Conservation (phyloP, 2,888 invertebrate genomes). For the Caenorhabditis uteleia region DNA sequence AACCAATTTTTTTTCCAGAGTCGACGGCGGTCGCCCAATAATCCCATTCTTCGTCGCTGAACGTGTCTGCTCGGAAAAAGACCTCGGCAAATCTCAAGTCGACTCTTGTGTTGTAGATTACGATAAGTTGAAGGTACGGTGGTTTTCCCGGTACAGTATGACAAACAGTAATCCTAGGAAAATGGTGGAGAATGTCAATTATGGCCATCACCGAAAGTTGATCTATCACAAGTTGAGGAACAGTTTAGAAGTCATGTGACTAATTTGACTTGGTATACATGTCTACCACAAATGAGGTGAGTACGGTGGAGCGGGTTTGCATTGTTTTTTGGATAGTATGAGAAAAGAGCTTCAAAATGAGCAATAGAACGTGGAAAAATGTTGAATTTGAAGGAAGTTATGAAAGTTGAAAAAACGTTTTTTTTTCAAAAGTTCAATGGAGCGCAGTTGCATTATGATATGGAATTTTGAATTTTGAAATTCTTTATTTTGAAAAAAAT, state of each 20-base stretch:
- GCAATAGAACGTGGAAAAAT: too few species aligned
- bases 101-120: conserved; percentile 65
- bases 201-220: conserved; percentile 64
- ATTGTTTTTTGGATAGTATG: too few species aligned
- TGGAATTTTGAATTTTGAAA: too few species aligned
- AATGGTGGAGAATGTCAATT: conserved; percentile 63
- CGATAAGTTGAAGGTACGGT: conserved; percentile 48
- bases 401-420: too few species aligned
- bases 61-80: conserved; percentile 59
- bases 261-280: conserved; percentile 63
- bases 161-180: conserved; percentile 34
- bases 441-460: too few species aligned
- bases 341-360: too few species aligned
- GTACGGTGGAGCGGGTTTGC: too few species aligned
- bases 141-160: not conserved
- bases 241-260: conserved; percentile 60
- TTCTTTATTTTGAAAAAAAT: too few species aligned
- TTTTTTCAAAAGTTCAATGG: too few species aligned
- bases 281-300: conserved; percentile 60
- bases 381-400: too few species aligned
- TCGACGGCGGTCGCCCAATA: conserved; percentile 63
- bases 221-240: conserved; percentile 60
- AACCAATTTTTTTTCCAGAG: conserved; percentile 45
- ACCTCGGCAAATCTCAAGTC: conserved; percentile 62
- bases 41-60: conserved; percentile 68